Evolutionary conservation across 2,888 invertebrate species (phyloP).

Genomic region (Cataglyphis albicans): DNA sequence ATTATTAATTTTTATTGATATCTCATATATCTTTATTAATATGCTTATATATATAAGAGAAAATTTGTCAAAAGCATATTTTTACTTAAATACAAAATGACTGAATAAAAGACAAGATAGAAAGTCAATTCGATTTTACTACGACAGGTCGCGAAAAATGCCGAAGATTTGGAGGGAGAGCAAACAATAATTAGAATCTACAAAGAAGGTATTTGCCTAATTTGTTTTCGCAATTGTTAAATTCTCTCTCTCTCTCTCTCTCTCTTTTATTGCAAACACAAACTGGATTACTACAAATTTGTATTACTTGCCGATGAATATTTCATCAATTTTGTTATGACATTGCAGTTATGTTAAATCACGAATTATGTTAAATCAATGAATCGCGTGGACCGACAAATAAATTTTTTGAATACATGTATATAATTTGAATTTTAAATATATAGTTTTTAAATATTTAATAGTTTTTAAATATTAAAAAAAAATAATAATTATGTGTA

Average conservation of each 20-base stretch:
- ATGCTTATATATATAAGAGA: neutral
- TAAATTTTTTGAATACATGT: neutral
- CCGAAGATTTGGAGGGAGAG: slow-evolving; percentile 54
- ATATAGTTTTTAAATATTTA: neutral
- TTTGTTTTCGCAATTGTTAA: slow-evolving; percentile 69
- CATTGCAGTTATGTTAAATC: slow-evolving; percentile 5
- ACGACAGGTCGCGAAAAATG: slow-evolving; percentile 20
- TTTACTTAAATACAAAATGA: neutral
- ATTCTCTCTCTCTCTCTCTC: slow-evolving; percentile 11
- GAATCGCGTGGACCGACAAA: neutral
- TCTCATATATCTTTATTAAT: neutral
- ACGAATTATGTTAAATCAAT: slow-evolving; percentile 1
- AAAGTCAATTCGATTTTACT: slow-evolving; percentile 51
- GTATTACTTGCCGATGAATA: slow-evolving; percentile 24
- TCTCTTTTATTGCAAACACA: slow-evolving; percentile 27
- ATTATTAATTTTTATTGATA: neutral
- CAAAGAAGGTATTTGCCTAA: slow-evolving; percentile 75
- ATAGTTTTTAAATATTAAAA: too few relatives aligned
- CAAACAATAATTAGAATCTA: slow-evolving; percentile 78
- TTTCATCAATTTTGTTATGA: slow-evolving; percentile 29
- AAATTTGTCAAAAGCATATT: neutral
- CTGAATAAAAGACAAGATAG: neutral
- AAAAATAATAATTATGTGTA: neutral
- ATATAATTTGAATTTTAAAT: neutral
- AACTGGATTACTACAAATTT: slow-evolving; percentile 63